Evolutionary conservation across 2,888 invertebrate species (phyloP).

Genomic region (Harpagoxenus sublaevis): DNA sequence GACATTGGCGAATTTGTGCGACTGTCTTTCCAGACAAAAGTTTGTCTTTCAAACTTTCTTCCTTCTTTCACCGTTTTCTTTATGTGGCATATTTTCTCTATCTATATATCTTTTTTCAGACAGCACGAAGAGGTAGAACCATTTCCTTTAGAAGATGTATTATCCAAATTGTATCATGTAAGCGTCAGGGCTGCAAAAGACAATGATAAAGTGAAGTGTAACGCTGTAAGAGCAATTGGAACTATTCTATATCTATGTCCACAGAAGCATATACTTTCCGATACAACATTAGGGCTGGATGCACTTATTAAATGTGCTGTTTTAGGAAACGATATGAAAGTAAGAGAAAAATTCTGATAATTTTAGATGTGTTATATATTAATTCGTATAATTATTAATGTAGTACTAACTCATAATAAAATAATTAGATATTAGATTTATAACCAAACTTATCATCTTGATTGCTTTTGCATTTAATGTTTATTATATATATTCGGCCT

Average conservation of each 20-base stretch:
- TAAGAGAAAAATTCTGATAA: conserved; percentile 71
- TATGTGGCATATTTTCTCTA: not conserved
- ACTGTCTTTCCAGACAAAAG: conserved; percentile 92
- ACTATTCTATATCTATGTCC: conserved; percentile 90
- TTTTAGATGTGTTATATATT: conserved; percentile 7
- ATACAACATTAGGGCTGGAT: conserved; percentile 89
- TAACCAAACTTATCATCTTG: not conserved
- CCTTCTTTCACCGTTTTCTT: conserved; percentile 18
- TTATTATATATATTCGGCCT: not conserved
- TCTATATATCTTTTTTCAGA: conserved; percentile 80
- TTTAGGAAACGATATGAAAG: conserved; percentile 93
- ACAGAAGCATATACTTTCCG: conserved; percentile 87
- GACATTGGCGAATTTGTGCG: conserved; percentile 95
- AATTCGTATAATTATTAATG: conserved; percentile 1
- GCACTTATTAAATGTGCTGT: conserved; percentile 91
- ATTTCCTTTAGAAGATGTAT: conserved; percentile 89
- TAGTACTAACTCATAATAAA: not conserved
- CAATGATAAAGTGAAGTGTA: conserved; percentile 94
- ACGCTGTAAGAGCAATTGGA: conserved; percentile 93
- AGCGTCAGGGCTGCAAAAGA: conserved; percentile 90
- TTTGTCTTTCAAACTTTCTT: conserved; percentile 82
- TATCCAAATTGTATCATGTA: conserved; percentile 90
- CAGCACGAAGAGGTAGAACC: conserved; percentile 88
- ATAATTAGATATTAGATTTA: conserved; percentile 3
- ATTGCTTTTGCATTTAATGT: not conserved